Base-by-base conservation (phyloP, 2,888 invertebrate species). In the Hermaeophaga mercurialis region DNA sequence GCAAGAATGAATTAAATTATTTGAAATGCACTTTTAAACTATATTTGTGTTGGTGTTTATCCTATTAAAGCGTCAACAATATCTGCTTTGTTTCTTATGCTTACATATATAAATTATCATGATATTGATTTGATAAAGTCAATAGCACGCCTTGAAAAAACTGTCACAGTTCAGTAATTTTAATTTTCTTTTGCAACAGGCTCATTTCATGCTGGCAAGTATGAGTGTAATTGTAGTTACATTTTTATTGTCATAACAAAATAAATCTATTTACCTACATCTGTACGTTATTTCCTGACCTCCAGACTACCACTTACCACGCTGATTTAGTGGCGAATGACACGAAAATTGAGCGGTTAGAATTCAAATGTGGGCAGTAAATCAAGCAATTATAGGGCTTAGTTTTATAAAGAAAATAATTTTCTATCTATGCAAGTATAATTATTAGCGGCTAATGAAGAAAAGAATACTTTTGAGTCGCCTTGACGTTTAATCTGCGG, bases 91-190 rank as follows among this genome's bases (percentile, higher is more conserved):
- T 22, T 33, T 4, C 14, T 33, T 33, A 2, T 12, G 33, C 14
- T 33, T 8, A 12, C 12, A 12, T 12, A 33, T 14, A 36, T 36
- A 36, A 47, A 36, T 36, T 36, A 47, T 36, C 22, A 36, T 19
- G 31, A 38, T 38, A 41, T 50, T 36, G n/a, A n/a, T n/a, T n/a
- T n/a, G 43, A 49, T 49, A 50, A 50, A 49, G 31, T 46, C 38
- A 36, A 39, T 50, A 33, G 22, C 46, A 39, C 52, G 14, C 56
- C 52, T 56, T 46, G 31, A 34, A 47, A 46, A 56, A 56, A 50
- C 47, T 56, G 52, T 52, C 52, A 56, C 52, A 52, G 38, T 52
- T 46, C 52, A 45, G 41, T 56, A 52, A 43, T 50, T 56, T 52
- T 24, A 18, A 52, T 52, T 52, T 56, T 45, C 45, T 56, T 56